These are phyloP conservation scores for Syngnathus typhle DNA, from an alignment of 2,113 vertebrate species.

Conservation along the genomic window DNA sequence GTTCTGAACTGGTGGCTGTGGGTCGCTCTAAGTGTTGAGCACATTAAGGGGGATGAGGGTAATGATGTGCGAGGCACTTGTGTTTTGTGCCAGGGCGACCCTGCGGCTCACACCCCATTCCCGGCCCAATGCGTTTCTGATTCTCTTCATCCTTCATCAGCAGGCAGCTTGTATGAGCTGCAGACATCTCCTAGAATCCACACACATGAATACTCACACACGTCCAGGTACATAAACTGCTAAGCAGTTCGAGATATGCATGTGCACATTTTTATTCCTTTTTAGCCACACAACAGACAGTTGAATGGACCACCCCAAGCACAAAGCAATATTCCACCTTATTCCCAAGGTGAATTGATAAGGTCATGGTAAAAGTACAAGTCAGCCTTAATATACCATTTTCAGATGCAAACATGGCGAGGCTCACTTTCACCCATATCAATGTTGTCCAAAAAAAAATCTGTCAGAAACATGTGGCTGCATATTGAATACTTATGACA, in stretches of 20 bases:
- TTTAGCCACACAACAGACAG: constrained; percentile 28
- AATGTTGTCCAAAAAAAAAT: constrained; percentile 40
- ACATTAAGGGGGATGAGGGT: constrained; percentile 71
- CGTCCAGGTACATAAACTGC: constrained; percentile 26
- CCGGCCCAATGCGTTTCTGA: constrained; percentile 70
- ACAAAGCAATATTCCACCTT: constrained; percentile 38
- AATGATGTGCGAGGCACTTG: constrained; percentile 70
- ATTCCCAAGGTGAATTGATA: constrained; percentile 51
- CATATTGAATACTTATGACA: constrained; percentile 62
- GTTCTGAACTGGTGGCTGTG: constrained; percentile 50
- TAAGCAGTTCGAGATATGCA: constrained; percentile 42
- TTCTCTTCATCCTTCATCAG: constrained; percentile 68
- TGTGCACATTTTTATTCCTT: constrained; percentile 41
- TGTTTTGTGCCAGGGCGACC: constrained; percentile 66
- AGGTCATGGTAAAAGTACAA: constrained; percentile 56
- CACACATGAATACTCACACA: not conserved
- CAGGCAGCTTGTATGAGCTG: constrained; percentile 58
- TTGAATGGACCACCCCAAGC: constrained; percentile 18
- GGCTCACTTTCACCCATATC: constrained; percentile 30
- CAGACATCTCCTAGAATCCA: constrained; percentile 28
- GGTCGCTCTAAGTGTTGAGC: constrained; percentile 65
- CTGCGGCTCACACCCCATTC: constrained; percentile 66
- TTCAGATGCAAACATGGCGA: constrained; percentile 44
- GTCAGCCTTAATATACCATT: constrained; percentile 48
- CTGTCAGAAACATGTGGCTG: constrained; percentile 63